A percentile compares a stretch with the other conserved stretches of the same genome.
Evolutionary conservation across 1,140 invertebrate genomes (phyloP).

Genomic region (Lepidurus packardi): DNA sequence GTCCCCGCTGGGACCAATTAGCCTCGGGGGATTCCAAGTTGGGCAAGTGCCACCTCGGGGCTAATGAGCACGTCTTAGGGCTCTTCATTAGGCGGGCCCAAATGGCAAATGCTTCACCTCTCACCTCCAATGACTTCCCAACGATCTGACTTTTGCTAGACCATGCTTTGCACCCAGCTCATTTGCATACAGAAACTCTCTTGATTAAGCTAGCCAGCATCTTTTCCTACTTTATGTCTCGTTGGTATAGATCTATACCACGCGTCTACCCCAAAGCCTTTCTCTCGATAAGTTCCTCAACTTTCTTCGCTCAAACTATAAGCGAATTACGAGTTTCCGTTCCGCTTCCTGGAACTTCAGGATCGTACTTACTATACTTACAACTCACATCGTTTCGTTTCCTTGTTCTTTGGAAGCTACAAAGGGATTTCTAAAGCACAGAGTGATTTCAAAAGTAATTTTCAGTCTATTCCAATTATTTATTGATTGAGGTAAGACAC

Average conservation of each 20-base stretch:
- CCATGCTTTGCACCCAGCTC: neutral
- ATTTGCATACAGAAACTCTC: neutral
- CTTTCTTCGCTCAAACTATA: conserved; percentile 2
- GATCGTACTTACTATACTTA: neutral
- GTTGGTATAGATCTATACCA: neutral
- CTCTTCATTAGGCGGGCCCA: conserved; percentile 17
- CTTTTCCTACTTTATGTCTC: conserved; percentile 22
- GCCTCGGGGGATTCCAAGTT: neutral
- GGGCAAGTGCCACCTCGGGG: conserved; percentile 19
- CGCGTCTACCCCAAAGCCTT: neutral
- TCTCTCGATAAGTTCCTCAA: neutral
- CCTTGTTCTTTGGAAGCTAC: neutral
- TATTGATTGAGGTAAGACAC: too few relatives aligned
- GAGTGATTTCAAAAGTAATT: too few relatives aligned
- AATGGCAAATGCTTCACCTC: conserved; percentile 14
- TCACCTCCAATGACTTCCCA: conserved; percentile 21
- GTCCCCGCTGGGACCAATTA: neutral
- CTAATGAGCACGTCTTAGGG: conserved; percentile 21
- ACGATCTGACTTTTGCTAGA: conserved; percentile 19
- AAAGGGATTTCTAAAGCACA: too few relatives aligned
- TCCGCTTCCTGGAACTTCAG: neutral
- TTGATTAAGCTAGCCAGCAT: conserved; percentile 11
- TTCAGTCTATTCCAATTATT: too few relatives aligned
- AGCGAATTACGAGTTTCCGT: neutral
- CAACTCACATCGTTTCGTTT: neutral